Conservation (phyloP, 2,113 vertebrate genomes). For the Dipodomys ordii region DNA sequence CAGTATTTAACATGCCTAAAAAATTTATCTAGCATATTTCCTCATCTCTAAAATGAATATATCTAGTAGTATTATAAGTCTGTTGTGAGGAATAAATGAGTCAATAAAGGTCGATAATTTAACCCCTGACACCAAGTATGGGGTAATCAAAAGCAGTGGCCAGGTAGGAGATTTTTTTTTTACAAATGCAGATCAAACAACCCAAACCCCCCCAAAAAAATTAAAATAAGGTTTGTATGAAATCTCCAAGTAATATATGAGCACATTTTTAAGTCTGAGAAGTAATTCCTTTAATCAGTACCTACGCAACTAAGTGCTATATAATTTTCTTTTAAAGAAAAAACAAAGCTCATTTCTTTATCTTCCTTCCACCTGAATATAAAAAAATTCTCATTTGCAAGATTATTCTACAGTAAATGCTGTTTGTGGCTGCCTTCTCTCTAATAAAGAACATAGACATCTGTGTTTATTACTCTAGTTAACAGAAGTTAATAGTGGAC, state of each 20-base stretch:
- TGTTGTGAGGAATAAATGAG: constrained; percentile 1
- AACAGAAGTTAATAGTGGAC: background rate
- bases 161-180: background rate
- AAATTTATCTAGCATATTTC: constrained; percentile 14
- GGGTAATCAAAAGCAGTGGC: background rate
- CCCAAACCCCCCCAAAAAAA: too few species aligned
- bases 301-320: background rate
- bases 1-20: background rate
- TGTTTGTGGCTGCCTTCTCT: constrained; percentile 8
- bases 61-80: background rate
- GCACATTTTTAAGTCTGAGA: background rate
- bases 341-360: constrained; percentile 17
- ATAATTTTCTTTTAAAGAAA: background rate
- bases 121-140: background rate
- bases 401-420: background rate
- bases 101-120: background rate
- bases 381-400: constrained; percentile 41
- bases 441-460: background rate
- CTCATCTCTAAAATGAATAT: constrained; percentile 26
- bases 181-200: background rate
- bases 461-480: background rate
- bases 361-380: constrained; percentile 39
- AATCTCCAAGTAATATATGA: background rate
- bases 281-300: background rate
- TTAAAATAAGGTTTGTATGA: background rate